A percentile compares a stretch with the other conserved stretches of the same genome.
Conservation (phyloP, 2,113 vertebrate species). For the cattle (Bos taurus) region ARS-UCD2.0 NC_037336.1:101171001-101171500, state of each 20-base stretch:
- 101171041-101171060: background rate
- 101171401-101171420: background rate
- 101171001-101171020: background rate
- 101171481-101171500: background rate
- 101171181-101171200: background rate
- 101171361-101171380: background rate
- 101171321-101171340: background rate
- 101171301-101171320: background rate
- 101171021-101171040: background rate
- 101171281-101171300: background rate
- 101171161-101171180: background rate
- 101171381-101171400: background rate
- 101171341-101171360: background rate
- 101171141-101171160: background rate
- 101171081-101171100: background rate
- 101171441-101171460: background rate
- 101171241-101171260: background rate
- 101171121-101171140: background rate
- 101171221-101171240: accelerated
- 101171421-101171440: background rate
- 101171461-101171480: background rate
- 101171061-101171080: background rate
- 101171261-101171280: background rate
- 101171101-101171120: background rate
- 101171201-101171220: background rate